Conservation (phyloP, 2,113 vertebrate species). For the Gallinago undulata region DNA sequence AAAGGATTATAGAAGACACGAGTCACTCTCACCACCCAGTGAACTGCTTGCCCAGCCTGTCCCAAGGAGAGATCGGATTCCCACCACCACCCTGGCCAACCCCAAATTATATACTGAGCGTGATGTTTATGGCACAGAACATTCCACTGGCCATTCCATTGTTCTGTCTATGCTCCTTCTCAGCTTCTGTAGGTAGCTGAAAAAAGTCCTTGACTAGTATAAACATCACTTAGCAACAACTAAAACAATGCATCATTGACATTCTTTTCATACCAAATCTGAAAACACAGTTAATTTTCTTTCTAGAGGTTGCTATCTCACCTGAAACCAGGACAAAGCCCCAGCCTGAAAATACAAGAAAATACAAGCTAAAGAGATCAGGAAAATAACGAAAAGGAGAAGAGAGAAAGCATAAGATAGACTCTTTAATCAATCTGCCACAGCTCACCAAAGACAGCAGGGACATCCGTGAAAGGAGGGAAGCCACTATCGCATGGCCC, state of each 20-base stretch:
- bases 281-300: not conserved
- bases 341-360: not conserved
- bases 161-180: not conserved
- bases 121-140: not conserved
- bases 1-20: not conserved
- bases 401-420: not conserved
- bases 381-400: not conserved
- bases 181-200: not conserved
- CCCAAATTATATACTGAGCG: not conserved
- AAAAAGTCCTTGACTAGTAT: not conserved
- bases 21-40: not conserved
- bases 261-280: not conserved
- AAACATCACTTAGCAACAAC: not conserved
- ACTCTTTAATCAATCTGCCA: not conserved
- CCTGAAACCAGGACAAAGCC: not conserved
- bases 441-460: rapidly evolving
- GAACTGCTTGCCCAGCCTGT: not conserved
- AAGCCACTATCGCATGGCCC: not conserved
- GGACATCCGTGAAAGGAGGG: not conserved
- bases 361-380: not conserved
- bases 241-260: not conserved
- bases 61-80: not conserved
- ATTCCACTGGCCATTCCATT: not conserved
- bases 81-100: not conserved
- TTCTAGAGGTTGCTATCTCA: not conserved